Percentiles rank a stretch among this genome's conserved stretches.
Evolutionary conservation across 2,797 vertebrate genomes (phyloP).

Genomic region (Xyrichtys novacula): DNA sequence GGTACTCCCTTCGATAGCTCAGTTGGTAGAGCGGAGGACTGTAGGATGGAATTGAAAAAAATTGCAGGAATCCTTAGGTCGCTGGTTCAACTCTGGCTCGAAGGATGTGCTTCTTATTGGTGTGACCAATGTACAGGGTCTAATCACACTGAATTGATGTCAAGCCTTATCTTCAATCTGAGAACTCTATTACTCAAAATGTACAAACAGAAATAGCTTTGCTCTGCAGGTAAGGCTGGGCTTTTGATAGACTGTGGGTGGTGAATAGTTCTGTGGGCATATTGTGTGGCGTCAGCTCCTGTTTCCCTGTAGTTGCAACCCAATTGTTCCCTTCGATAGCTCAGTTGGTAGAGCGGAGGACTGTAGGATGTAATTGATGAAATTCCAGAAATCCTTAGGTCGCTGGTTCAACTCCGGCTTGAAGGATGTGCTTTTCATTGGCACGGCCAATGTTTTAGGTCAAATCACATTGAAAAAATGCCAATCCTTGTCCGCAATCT

Average conservation of each 20-base stretch:
- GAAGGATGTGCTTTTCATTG: not conserved
- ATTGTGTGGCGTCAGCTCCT: no score
- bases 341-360: conserved; percentile 18
- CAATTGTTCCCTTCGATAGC: not conserved
- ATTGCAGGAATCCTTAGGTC: not conserved
- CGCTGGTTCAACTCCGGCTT: conserved; percentile 8
- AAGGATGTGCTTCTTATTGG: not conserved
- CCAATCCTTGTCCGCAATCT: no score
- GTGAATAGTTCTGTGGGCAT: no score
- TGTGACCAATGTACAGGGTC: not conserved
- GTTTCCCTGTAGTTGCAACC: no score
- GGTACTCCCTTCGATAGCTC: no score
- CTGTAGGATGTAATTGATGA: not conserved
- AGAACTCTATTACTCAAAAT: no score
- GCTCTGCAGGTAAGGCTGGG: no score
- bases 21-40: conserved; percentile 1
- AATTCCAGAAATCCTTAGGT: conserved; percentile 6
- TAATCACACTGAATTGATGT: not conserved
- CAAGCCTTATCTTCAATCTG: no score
- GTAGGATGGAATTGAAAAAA: not conserved
- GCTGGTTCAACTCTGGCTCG: not conserved
- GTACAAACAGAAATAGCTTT: no score
- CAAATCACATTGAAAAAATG: no score
- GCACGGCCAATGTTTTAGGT: no score
- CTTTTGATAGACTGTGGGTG: no score